Percentiles rank a stretch among this genome's conserved stretches.
Evolutionary conservation across 2,888 invertebrate genomes (phyloP).

Genomic region (Plebejus anna): DNA sequence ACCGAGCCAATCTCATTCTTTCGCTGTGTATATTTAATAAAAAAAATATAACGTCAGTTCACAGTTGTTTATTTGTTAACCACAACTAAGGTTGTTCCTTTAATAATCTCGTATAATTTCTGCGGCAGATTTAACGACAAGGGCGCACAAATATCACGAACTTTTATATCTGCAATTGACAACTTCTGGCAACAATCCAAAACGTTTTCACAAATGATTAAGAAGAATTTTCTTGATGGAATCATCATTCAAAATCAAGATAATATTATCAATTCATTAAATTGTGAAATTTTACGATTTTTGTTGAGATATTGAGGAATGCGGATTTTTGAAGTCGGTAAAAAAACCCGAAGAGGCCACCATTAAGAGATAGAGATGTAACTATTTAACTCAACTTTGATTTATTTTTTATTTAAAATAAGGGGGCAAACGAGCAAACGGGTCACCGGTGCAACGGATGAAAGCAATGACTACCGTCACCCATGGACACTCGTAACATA

Average conservation of each 20-base stretch:
- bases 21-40: background rate
- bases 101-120: conserved; percentile 12
- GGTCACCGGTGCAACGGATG: too few relatives aligned
- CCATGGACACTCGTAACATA: too few relatives aligned
- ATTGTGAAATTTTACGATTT: background rate
- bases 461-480: too few relatives aligned
- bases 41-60: background rate
- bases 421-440: too few relatives aligned
- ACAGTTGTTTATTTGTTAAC: conserved; percentile 9
- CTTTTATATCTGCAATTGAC: conserved; percentile 3
- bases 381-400: too few relatives aligned
- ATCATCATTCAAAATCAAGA: background rate
- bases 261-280: conserved; percentile 10
- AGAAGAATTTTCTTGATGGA: conserved; percentile 4
- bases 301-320: background rate
- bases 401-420: too few relatives aligned
- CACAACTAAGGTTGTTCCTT: background rate
- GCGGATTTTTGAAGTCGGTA: background rate
- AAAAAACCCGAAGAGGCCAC: too few relatives aligned
- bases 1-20: background rate
- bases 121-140: conserved; percentile 5
- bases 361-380: too few relatives aligned
- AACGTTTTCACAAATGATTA: conserved; percentile 8
- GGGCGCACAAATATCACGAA: background rate
- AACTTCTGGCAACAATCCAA: conserved; percentile 7